Conservation (phyloP, 2,797 vertebrate genomes). For the Miichthys miiuy region DNA sequence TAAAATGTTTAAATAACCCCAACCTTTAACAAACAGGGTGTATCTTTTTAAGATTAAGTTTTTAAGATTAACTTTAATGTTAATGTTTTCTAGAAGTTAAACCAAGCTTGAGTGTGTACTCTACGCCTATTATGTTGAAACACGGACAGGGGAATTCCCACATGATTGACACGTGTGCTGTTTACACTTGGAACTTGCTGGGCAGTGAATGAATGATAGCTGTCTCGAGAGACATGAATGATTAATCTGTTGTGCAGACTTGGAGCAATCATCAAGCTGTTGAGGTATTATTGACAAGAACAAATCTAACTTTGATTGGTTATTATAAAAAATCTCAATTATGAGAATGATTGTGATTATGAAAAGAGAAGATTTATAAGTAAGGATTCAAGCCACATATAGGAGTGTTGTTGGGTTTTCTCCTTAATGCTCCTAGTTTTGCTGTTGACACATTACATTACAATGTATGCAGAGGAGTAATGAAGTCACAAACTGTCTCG, state of each 20-base stretch:
- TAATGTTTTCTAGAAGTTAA: neutral
- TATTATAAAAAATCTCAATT: neutral
- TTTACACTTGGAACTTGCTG: conserved; percentile 29
- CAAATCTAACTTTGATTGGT: neutral
- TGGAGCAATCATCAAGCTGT: neutral
- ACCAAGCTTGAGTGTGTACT: conserved; percentile 10
- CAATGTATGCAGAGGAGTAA: conserved; percentile 8
- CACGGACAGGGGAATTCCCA: conserved; percentile 52
- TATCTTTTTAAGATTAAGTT: neutral
- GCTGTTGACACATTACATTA: neutral
- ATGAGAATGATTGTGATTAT: neutral
- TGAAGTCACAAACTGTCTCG: conserved; percentile 15
- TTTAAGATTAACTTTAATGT: neutral
- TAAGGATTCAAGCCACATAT: neutral
- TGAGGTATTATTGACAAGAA: neutral
- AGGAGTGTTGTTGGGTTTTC: neutral
- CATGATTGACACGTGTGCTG: conserved; percentile 32
- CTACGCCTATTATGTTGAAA: neutral
- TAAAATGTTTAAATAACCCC: conserved; percentile 10
- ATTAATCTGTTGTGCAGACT: conserved; percentile 9
- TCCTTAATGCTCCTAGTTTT: neutral
- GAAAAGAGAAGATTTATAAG: neutral
- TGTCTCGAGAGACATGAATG: neutral
- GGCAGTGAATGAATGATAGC: conserved; percentile 18
- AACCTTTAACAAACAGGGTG: neutral